Evolutionary conservation across 2,888 invertebrate species (phyloP).

Genomic region (Trissolcus japonicus): DNA sequence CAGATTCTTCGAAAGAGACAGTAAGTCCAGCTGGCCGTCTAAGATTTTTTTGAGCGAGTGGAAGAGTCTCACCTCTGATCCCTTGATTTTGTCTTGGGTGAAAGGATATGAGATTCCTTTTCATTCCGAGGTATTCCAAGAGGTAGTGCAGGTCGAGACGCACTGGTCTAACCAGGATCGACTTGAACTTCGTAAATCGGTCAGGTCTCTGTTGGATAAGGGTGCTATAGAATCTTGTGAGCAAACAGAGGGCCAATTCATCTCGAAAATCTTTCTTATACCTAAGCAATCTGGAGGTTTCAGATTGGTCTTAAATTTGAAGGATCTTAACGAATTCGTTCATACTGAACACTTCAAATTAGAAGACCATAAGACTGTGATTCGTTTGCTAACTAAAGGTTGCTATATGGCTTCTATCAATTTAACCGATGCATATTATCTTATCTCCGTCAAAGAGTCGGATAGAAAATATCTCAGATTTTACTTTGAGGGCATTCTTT

Average conservation of each 20-base stretch:
- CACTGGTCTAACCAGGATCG: neutral
- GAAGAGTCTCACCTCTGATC: neutral
- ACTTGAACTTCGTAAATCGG: neutral
- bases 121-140: neutral
- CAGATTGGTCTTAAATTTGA: neutral
- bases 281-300: neutral
- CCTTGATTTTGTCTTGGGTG: neutral
- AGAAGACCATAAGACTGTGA: neutral
- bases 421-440: neutral
- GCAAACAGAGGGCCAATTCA: neutral
- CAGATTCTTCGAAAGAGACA: neutral
- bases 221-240: neutral
- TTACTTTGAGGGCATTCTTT: neutral
- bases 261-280: neutral
- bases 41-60: neutral
- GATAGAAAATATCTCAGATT: neutral
- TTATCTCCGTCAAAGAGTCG: neutral
- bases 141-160: neutral
- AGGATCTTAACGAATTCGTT: neutral
- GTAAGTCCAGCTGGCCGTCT: neutral
- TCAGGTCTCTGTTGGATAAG: neutral
- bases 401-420: neutral
- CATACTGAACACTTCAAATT: neutral
- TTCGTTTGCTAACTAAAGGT: neutral
- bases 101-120: neutral